phyloP scores from a whole-genome alignment of 1,140 invertebrate species.

The Brachionus rubens region DNA sequence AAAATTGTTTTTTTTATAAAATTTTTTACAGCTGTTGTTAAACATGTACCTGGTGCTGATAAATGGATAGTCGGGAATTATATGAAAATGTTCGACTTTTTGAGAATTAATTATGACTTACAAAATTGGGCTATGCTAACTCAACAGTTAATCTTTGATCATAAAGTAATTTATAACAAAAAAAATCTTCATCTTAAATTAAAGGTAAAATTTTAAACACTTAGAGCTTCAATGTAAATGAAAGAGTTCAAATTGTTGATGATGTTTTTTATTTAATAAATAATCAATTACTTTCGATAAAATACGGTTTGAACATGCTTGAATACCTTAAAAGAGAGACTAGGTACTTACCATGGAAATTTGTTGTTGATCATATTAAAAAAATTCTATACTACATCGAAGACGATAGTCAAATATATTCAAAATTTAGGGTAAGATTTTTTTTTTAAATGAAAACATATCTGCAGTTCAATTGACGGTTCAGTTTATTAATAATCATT shows the following conservation, averaged over 20 bases:
- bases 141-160: slow-evolving; percentile 20
- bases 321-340: slow-evolving; percentile 6
- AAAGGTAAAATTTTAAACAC: not conserved
- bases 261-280: slow-evolving; percentile 27
- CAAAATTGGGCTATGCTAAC: slow-evolving; percentile 36
- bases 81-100: slow-evolving; percentile 42
- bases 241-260: slow-evolving; percentile 26
- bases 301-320: not conserved
- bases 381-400: slow-evolving; percentile 15
- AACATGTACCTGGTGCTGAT: slow-evolving; percentile 22
- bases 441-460: not conserved
- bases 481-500: not conserved
- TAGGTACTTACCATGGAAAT: slow-evolving; percentile 35
- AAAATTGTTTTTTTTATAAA: not conserved
- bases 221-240: slow-evolving; percentile 19
- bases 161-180: slow-evolving; percentile 17
- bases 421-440: slow-evolving; percentile 20
- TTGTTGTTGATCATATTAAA: slow-evolving; percentile 3
- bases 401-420: slow-evolving; percentile 43
- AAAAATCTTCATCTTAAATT: no score
- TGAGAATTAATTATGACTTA: slow-evolving; percentile 31
- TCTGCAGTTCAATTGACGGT: no score
- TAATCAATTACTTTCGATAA: not conserved
- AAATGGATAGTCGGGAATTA: slow-evolving; percentile 45
- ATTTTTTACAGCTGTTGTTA: not conserved